Conservation (phyloP, 2,797 vertebrate species). For the Ispidina lecontei region DNA sequence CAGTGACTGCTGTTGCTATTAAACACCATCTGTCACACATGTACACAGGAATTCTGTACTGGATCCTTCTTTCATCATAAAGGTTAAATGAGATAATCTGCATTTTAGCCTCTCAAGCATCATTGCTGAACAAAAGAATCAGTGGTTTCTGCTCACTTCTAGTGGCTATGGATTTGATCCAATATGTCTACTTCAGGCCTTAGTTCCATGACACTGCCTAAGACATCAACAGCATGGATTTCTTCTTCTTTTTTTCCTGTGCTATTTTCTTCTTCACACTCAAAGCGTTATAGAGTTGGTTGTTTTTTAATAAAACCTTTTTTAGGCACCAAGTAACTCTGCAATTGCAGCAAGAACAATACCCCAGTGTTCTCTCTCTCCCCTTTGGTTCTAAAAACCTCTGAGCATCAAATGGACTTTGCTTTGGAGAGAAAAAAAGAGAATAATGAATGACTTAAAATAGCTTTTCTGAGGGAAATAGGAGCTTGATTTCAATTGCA, state of each 20-base stretch:
- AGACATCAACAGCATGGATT: neutral
- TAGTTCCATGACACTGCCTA: neutral
- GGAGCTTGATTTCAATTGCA: slow-evolving; percentile 67
- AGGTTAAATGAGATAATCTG: slow-evolving; percentile 11
- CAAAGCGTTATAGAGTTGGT: neutral
- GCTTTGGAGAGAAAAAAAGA: slow-evolving; percentile 61
- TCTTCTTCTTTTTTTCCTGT: neutral
- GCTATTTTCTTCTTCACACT: neutral
- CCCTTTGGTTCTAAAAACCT: slow-evolving; percentile 51
- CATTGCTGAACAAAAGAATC: neutral
- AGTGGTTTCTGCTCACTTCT: neutral
- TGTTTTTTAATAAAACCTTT: slow-evolving; percentile 39
- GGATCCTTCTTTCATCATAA: neutral
- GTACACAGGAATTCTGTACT: neutral
- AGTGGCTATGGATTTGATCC: neutral
- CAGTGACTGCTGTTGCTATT: neutral
- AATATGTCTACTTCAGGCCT: neutral
- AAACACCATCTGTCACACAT: neutral
- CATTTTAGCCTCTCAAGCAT: accelerated
- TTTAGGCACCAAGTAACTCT: slow-evolving; percentile 53
- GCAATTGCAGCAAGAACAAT: slow-evolving; percentile 60
- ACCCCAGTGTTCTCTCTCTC: slow-evolving; percentile 41
- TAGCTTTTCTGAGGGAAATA: slow-evolving; percentile 67
- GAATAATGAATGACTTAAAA: slow-evolving; percentile 75
- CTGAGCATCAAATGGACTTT: slow-evolving; percentile 51